Evolutionary conservation across 35 echinoderm and acorn worm species (phyloP).

Genomic region (Anneissia japonica): DNA sequence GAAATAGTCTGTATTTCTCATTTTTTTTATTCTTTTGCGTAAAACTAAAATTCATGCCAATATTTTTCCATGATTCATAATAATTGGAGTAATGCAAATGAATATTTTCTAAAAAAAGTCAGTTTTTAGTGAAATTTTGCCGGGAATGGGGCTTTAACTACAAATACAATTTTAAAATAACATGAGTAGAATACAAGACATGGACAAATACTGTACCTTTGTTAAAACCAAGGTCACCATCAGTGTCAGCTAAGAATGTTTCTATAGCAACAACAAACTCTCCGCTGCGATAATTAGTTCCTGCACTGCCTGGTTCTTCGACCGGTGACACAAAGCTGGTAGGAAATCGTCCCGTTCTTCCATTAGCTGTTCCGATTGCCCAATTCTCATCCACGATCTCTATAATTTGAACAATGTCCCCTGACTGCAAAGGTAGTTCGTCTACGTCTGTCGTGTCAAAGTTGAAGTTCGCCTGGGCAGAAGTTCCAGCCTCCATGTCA

Average conservation of each 20-base stretch:
- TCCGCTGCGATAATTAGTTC: not conserved
- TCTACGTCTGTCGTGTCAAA: slow-evolving; percentile 63
- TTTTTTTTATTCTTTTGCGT: too few relatives aligned
- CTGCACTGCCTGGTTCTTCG: not conserved
- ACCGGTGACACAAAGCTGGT: slow-evolving; percentile 65
- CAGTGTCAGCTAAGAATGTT: slow-evolving; percentile 35
- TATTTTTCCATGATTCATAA: too few relatives aligned
- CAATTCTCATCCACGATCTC: slow-evolving; percentile 72
- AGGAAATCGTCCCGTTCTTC: slow-evolving; percentile 63
- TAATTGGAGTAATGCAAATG: too few relatives aligned
- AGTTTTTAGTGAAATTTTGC: too few relatives aligned
- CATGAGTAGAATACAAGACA: too few relatives aligned
- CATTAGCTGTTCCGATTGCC: slow-evolving; percentile 66
- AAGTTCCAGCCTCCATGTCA: slow-evolving; percentile 71
- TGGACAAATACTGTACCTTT: slow-evolving; percentile 60
- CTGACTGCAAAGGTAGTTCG: slow-evolving; percentile 59
- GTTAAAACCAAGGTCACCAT: slow-evolving; percentile 66
- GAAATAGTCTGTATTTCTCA: too few relatives aligned
- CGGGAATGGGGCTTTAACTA: too few relatives aligned
- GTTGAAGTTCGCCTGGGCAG: slow-evolving; percentile 68
- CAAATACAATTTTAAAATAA: too few relatives aligned
- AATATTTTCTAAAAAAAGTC: too few relatives aligned
- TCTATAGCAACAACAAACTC: slow-evolving; percentile 57
- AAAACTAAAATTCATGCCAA: too few relatives aligned
- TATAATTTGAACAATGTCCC: slow-evolving; percentile 57